phyloP scores from a whole-genome alignment of 1,140 invertebrate species.

The Pseudoatta argentina region DNA sequence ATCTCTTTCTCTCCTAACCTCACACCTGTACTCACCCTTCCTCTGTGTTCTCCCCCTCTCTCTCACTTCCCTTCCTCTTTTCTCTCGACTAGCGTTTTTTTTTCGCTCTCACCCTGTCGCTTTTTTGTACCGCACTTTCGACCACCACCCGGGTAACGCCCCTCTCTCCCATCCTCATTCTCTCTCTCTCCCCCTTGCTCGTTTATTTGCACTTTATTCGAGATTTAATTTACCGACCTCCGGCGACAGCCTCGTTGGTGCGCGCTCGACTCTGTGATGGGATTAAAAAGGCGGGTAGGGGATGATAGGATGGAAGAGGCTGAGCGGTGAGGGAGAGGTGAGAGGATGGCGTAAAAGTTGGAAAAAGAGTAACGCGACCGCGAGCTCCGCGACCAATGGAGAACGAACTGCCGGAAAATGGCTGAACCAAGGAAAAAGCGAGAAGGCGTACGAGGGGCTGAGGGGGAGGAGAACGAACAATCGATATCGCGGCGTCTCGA shows the following conservation, averaged over 20 bases:
- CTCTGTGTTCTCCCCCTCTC: conserved; percentile 57
- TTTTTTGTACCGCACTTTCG: conserved; percentile 79
- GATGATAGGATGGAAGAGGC: conserved; percentile 72
- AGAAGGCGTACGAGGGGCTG: conserved; percentile 16
- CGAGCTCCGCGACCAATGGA: conserved; percentile 64
- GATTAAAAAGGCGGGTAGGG: conserved; percentile 82
- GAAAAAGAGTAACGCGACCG: conserved; percentile 62
- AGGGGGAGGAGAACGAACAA: conserved; percentile 24
- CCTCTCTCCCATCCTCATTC: conserved; percentile 63
- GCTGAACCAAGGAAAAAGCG: conserved; percentile 61
- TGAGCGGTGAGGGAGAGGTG: conserved; percentile 42
- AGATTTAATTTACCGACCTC: conserved; percentile 86
- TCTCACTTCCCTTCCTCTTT: conserved; percentile 53
- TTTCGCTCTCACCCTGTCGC: conserved; percentile 62
- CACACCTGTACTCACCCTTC: conserved; percentile 21
- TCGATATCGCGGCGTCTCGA: conserved; percentile 59
- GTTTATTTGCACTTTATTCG: conserved; percentile 84
- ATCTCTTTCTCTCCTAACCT: conserved; percentile 23
- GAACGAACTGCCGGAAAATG: conserved; percentile 66
- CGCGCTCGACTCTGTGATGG: conserved; percentile 80
- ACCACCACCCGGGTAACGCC: conserved; percentile 74
- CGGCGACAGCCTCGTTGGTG: conserved; percentile 79
- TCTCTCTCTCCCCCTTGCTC: conserved; percentile 56
- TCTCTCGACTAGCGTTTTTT: conserved; percentile 47
- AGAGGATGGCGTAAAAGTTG: conserved; percentile 69